Conservation (phyloP, 2,797 vertebrate genomes). For the Anabas testudineus region DNA sequence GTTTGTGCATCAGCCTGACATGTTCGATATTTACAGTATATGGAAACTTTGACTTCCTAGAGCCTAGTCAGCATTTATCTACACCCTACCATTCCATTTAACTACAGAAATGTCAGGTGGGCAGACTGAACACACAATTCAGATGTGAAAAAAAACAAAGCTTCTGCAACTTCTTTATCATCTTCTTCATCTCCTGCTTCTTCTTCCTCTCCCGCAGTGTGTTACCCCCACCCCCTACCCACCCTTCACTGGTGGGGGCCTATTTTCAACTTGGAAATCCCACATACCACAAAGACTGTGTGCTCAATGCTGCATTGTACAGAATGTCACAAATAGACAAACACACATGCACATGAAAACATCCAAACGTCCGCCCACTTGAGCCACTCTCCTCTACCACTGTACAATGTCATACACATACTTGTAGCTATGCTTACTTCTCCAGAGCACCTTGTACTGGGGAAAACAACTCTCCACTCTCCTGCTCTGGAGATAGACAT, state of each 20-base stretch:
- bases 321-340: constrained; percentile 62
- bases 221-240: no score
- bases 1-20: background rate
- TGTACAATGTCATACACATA: constrained; percentile 5
- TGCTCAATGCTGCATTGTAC: constrained; percentile 57
- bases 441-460: constrained; percentile 18
- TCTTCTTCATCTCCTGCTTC: background rate
- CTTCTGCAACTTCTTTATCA: background rate
- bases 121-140: background rate
- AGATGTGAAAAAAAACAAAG: background rate
- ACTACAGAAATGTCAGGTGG: constrained; percentile 17
- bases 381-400: constrained; percentile 2
- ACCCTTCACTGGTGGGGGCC: constrained; percentile 42
- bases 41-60: no score
- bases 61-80: no score
- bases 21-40: no score
- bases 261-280: constrained; percentile 79
- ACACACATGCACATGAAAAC: constrained; percentile 19
- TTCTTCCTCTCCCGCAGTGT: constrained; percentile 28
- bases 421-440: constrained; percentile 22
- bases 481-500: constrained; percentile 44
- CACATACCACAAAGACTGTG: constrained; percentile 74
- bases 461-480: constrained; percentile 43
- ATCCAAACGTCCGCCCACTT: constrained; percentile 38
- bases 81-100: background rate